Evolutionary conservation across 2,888 invertebrate species (phyloP), one percentile per base, ranked within the genome.

Genomic region (Harpalus rufipes): DNA sequence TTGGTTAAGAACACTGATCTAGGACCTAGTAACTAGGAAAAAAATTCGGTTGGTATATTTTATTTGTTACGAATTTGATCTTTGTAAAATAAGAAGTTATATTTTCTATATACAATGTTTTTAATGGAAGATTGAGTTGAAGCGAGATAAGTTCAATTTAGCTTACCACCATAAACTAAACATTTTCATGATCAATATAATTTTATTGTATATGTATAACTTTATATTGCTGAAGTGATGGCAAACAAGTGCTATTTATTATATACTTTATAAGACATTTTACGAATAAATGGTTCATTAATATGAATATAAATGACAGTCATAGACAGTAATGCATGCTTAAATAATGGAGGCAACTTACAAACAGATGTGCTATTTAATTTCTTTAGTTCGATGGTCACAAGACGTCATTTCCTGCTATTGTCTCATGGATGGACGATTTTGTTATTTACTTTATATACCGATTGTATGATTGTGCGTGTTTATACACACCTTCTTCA

Each of bases 361-460:
- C 39, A 68, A 74, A 74, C 44, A 74, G 72, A 74, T 41, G 72
- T 14, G 18, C 41, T 41, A 68, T 68, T 44, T 74, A 74, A 16
- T 74, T 74, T 18, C 41, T 74, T 74, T 74, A 41, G 72, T 74
- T 74, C 72, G 44, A 44, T 74, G 72, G 16, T 16, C 44, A 18
- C 44, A 18, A 44, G 44, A 18, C 44, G 58, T 78, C 78, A 78
- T 58, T 56, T 78, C 78, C 78, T 58, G 78, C 78, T 78, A 78
- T 78, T 78, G 78, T 78, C 32, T 78, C 44, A 44, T 14, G 72
- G 18, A 44, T 41, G 44, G 72, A 16, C 41, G 68, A 41, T 72
- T 72, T 72, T 72, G 14, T 41, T 72, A 39, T 14, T 72, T 41
- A 74, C 41, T 14, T 41, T 74, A 74, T 41, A 51, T 12, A 51